Conservation (phyloP, 2,888 invertebrate species). For the Timandra comae region DNA sequence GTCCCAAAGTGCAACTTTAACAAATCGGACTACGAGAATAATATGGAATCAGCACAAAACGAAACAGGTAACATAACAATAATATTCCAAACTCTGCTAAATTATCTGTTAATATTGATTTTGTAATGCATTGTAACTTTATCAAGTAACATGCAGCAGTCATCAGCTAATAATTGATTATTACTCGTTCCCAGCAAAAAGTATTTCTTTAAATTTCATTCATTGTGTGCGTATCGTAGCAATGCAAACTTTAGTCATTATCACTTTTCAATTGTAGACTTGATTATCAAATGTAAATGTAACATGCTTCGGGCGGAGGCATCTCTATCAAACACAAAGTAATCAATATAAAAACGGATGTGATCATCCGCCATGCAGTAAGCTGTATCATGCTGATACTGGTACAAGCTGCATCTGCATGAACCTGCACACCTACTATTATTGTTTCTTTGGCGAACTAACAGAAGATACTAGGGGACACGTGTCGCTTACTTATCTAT, state of each 20-base stretch:
- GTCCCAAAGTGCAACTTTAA: constrained; percentile 26
- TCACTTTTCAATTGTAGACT: constrained; percentile 32
- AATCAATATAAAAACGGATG: constrained; percentile 66
- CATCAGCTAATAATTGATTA: constrained; percentile 51
- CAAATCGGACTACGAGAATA: constrained; percentile 9
- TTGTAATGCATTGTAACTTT: constrained; percentile 52
- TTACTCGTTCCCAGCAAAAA: constrained; percentile 42
- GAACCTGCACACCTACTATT: constrained; percentile 32
- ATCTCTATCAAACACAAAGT: constrained; percentile 69
- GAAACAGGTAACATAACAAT: constrained; percentile 23
- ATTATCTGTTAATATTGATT: constrained; percentile 36
- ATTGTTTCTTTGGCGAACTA: constrained; percentile 7
- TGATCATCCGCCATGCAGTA: constrained; percentile 72
- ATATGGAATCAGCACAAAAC: constrained; percentile 10
- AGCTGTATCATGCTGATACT: constrained; percentile 73
- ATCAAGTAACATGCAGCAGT: constrained; percentile 67
- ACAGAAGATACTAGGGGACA: constrained; percentile 7
- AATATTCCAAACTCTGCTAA: constrained; percentile 46
- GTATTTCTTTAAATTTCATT: constrained; percentile 35
- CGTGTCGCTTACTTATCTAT: constrained; percentile 1
- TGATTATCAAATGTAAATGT: constrained; percentile 39
- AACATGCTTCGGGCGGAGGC: constrained; percentile 75
- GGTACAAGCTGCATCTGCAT: constrained; percentile 58
- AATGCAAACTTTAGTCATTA: constrained; percentile 44
- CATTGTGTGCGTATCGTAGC: constrained; percentile 49